Percentiles rank a stretch among this genome's conserved stretches.
These are phyloP conservation scores for Neuroscelio doddi DNA, from an alignment of 2,888 invertebrate genomes.

Conservation along the genomic window DNA sequence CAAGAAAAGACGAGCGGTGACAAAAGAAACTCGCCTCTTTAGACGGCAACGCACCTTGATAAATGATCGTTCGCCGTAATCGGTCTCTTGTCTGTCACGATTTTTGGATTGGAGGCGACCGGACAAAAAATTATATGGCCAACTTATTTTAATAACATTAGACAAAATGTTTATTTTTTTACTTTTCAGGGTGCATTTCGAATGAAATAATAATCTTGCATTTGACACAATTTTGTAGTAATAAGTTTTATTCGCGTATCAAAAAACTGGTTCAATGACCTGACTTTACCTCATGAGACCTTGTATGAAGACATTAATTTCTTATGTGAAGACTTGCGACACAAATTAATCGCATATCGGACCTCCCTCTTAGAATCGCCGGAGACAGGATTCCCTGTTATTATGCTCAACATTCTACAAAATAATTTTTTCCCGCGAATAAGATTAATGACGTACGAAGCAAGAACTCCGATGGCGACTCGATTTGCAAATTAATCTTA, in stretches of 20 bases:
- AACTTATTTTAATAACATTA: too few species aligned
- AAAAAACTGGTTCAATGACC: background rate
- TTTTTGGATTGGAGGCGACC: constrained; percentile 31
- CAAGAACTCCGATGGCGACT: constrained; percentile 61
- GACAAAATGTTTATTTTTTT: too few species aligned
- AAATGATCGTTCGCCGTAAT: constrained; percentile 59
- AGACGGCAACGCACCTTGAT: constrained; percentile 65
- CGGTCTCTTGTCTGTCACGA: constrained; percentile 34
- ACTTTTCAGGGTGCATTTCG: background rate
- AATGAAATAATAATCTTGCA: background rate
- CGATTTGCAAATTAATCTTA: constrained; percentile 65
- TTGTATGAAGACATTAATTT: constrained; percentile 57
- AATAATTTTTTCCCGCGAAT: constrained; percentile 62
- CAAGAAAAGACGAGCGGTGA: constrained; percentile 62
- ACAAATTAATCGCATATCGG: constrained; percentile 59
- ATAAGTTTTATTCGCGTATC: background rate
- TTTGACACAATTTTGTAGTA: background rate
- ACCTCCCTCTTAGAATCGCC: constrained; percentile 55
- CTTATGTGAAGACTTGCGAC: constrained; percentile 58
- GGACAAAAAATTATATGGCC: constrained; percentile 20
- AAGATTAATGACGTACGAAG: constrained; percentile 61
- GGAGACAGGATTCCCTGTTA: constrained; percentile 63
- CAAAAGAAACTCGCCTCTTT: constrained; percentile 62
- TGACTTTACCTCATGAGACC: constrained; percentile 21
- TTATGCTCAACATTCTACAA: constrained; percentile 64